These are phyloP conservation scores for Clupea harengus DNA, from an alignment of 2,113 vertebrate species.

Conservation along the genomic window DNA sequence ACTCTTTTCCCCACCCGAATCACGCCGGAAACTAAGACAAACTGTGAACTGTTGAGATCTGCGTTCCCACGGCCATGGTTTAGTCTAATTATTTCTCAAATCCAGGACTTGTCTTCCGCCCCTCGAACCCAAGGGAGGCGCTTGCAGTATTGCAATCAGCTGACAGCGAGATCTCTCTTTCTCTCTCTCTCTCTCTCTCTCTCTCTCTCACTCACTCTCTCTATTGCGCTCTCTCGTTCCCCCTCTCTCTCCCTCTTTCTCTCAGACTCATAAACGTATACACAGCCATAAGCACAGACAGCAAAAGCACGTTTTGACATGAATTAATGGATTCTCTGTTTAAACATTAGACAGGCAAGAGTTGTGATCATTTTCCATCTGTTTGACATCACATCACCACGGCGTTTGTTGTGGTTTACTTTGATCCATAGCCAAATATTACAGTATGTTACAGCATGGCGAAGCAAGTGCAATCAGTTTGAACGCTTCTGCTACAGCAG, in stretches of 20 bases:
- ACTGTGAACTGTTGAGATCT: conserved; percentile 45
- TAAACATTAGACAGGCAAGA: neutral
- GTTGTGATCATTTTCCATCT: neutral
- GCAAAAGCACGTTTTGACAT: neutral
- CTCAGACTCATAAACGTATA: conserved; percentile 64
- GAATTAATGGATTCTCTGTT: neutral
- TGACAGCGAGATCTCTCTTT: conserved; percentile 63
- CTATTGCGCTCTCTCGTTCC: conserved; percentile 61
- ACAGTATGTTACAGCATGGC: neutral
- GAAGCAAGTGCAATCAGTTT: conserved; percentile 22
- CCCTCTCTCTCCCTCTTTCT: conserved; percentile 47
- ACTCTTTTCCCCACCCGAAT: conserved; percentile 20
- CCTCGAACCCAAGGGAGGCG: conserved; percentile 77
- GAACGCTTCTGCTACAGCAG: neutral
- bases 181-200: conserved; percentile 64
- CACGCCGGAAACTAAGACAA: conserved; percentile 39
- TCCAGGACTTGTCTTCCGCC: conserved; percentile 67
- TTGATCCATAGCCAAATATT: neutral
- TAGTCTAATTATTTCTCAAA: conserved; percentile 66
- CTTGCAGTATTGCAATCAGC: conserved; percentile 81
- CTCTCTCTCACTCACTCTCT: conserved; percentile 39
- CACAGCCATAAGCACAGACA: conserved; percentile 70
- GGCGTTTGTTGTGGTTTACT: neutral
- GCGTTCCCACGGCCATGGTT: conserved; percentile 59
- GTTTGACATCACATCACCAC: neutral